These are phyloP conservation scores for Seira ritae DNA, from an alignment of 2,888 invertebrate genomes.

Conservation along the genomic window DNA sequence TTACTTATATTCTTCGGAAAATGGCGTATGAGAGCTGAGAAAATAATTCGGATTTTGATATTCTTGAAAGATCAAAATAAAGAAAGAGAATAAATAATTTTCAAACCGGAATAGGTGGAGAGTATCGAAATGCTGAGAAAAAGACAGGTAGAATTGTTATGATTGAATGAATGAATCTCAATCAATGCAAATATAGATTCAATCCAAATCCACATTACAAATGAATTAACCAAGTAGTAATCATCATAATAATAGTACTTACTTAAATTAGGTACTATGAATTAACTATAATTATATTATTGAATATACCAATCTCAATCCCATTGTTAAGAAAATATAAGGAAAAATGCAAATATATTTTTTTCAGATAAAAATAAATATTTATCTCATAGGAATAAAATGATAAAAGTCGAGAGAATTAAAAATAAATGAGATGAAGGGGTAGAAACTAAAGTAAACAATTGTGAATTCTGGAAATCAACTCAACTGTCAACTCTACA, in stretches of 20 bases:
- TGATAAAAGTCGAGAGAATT: neutral
- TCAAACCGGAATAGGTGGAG: neutral
- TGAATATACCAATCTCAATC: conserved; percentile 65
- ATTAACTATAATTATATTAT: conserved; percentile 40
- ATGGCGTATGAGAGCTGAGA: too few species aligned
- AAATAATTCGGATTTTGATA: neutral
- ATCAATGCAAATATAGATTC: neutral
- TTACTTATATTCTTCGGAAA: too few species aligned
- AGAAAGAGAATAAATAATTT: neutral
- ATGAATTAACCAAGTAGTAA: conserved; percentile 8
- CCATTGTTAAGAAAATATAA: conserved; percentile 47
- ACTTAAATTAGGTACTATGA: conserved; percentile 8
- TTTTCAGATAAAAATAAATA: neutral
- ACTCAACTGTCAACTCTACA: conserved; percentile 17
- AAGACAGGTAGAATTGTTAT: neutral
- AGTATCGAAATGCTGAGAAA: neutral
- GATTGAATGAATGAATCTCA: too few species aligned
- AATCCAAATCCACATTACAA: conserved; percentile 7
- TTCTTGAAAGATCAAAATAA: neutral
- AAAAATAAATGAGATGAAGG: neutral
- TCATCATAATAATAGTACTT: neutral
- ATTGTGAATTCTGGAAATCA: neutral
- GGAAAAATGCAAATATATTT: conserved; percentile 21
- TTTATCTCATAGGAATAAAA: neutral
- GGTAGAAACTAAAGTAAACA: neutral